Evolutionary conservation across 1,140 invertebrate genomes (phyloP).

Genomic region (Bradynema listronoti): DNA sequence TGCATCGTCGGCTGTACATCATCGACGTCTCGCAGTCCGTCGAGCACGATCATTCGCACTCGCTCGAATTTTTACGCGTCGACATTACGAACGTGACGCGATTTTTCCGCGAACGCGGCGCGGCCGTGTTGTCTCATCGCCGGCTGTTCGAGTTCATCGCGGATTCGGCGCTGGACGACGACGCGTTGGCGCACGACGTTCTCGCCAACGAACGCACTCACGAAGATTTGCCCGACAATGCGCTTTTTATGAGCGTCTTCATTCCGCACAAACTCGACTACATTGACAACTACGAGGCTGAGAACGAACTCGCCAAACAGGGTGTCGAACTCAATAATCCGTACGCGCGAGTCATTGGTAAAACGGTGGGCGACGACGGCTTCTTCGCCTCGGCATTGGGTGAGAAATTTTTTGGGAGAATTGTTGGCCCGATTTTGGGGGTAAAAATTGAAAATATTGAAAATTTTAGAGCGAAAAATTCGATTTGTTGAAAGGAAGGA

Average conservation of each 20-base stretch:
- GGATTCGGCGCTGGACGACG: constrained; percentile 67
- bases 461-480: too few relatives aligned
- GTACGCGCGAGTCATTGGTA: constrained; percentile 49
- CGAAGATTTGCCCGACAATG: constrained; percentile 68
- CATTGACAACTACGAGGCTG: constrained; percentile 80
- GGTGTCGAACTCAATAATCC: constrained; percentile 65
- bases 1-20: constrained; percentile 74
- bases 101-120: constrained; percentile 81
- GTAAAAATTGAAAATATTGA: constrained; percentile 58
- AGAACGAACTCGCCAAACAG: constrained; percentile 72
- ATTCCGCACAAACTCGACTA: constrained; percentile 89
- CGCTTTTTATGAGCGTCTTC: constrained; percentile 85
- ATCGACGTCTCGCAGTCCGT: constrained; percentile 98
- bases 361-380: constrained; percentile 27
- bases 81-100: constrained; percentile 87
- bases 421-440: not conserved
- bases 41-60: constrained; percentile 91
- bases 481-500: too few relatives aligned
- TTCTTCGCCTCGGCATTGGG: not conserved
- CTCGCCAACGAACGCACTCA: constrained; percentile 63
- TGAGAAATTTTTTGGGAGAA: not conserved
- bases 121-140: constrained; percentile 79
- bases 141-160: constrained; percentile 84
- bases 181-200: constrained; percentile 65
- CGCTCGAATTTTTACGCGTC: constrained; percentile 84